Conservation (phyloP, 2,113 vertebrate genomes). For the Actenoides lindsayi region DNA sequence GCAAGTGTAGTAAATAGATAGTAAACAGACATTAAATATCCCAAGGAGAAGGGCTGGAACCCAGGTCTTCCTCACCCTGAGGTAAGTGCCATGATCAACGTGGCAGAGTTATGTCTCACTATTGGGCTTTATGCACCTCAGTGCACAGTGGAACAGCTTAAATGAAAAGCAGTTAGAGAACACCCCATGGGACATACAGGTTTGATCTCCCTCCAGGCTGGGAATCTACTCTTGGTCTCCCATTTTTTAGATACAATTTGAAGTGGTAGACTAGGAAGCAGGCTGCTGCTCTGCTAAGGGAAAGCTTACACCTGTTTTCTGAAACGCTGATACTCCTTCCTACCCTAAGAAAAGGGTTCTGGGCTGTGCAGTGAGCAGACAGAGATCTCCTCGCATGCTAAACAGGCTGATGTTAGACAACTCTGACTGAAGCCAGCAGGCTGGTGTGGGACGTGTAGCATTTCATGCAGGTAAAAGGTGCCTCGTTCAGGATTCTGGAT, state of each 20-base stretch:
- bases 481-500: neutral
- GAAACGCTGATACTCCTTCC: neutral
- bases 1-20: neutral
- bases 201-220: neutral
- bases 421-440: neutral
- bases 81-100: neutral
- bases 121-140: neutral
- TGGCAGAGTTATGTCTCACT: neutral
- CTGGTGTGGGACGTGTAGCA: neutral
- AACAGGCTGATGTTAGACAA: neutral
- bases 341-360: neutral
- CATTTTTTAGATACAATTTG: neutral
- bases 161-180: neutral
- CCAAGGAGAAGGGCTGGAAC: neutral
- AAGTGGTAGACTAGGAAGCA: neutral
- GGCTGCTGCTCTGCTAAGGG: neutral
- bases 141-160: neutral
- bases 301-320: neutral
- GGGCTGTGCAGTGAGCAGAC: neutral
- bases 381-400: neutral
- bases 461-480: neutral
- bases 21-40: neutral
- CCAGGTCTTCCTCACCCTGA: neutral
- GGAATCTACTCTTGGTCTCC: neutral
- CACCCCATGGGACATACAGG: neutral